Evolutionary conservation across 2,113 vertebrate genomes (phyloP).

Genomic region (Oncorhynchus gorbuscha): DNA sequence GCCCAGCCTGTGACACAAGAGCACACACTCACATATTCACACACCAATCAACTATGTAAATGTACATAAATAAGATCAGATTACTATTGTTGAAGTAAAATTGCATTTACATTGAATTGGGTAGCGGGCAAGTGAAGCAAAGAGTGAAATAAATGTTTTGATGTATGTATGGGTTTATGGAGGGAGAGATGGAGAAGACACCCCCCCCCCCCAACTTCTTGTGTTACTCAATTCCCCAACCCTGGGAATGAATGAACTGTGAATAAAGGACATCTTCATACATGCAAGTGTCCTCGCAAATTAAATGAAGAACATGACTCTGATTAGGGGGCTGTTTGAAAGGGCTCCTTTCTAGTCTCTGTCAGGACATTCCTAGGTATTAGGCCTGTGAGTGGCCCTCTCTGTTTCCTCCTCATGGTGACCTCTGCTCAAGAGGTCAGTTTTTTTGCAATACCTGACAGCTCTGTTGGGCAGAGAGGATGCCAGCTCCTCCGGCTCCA

Average conservation of each 20-base stretch:
- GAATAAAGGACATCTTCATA: slow-evolving; percentile 50
- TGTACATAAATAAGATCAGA: no score
- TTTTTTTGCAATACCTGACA: slow-evolving; percentile 44
- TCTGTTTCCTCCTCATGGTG: slow-evolving; percentile 62
- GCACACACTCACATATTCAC: no score
- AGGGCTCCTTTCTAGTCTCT: slow-evolving; percentile 52
- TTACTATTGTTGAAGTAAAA: neutral
- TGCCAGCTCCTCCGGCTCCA: neutral
- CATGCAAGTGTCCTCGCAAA: slow-evolving; percentile 60
- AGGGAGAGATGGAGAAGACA: neutral
- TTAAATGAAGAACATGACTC: slow-evolving; percentile 76
- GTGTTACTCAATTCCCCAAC: slow-evolving; percentile 34
- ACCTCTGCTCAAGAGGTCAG: slow-evolving; percentile 60
- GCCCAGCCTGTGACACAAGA: no score
- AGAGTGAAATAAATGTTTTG: neutral
- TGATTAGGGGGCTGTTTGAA: slow-evolving; percentile 70
- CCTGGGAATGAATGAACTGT: slow-evolving; percentile 54
- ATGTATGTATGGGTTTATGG: neutral
- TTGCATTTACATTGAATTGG: neutral
- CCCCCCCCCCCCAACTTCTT: slow-evolving; percentile 4
- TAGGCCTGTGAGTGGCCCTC: slow-evolving; percentile 62
- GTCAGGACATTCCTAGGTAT: slow-evolving; percentile 74
- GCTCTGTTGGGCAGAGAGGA: slow-evolving; percentile 5
- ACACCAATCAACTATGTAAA: no score
- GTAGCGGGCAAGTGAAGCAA: neutral